phyloP scores from a whole-genome alignment of 2,113 vertebrate genomes.

The Manacus vitellinus region DNA sequence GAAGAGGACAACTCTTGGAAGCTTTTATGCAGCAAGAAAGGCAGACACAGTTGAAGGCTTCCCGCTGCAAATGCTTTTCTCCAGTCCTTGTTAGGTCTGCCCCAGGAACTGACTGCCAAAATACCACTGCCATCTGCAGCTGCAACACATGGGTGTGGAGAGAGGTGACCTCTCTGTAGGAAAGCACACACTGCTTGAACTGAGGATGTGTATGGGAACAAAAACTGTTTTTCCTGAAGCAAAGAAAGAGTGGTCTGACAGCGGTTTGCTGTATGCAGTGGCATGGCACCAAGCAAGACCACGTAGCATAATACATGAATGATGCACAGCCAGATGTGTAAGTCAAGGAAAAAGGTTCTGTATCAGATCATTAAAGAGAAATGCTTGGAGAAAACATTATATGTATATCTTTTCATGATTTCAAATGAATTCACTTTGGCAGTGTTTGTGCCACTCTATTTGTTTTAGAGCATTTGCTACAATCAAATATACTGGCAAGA shows the following conservation, averaged over 20 bases:
- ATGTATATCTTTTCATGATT: neutral
- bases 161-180: neutral
- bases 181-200: neutral
- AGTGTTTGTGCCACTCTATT: neutral
- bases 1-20: neutral
- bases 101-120: neutral
- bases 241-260: neutral
- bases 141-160: neutral
- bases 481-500: neutral
- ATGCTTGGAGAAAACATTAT: neutral
- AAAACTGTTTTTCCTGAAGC: neutral
- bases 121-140: neutral
- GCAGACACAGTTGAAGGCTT: neutral
- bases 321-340: neutral
- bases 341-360: neutral
- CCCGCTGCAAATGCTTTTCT: neutral
- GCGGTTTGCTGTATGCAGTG: neutral
- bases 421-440: neutral
- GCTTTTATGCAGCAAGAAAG: neutral
- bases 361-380: neutral
- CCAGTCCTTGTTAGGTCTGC: neutral
- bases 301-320: accelerated
- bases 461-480: neutral
- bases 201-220: neutral
- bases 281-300: neutral